Conservation (phyloP, 2,113 vertebrate genomes). For the Alectura lathami region DNA sequence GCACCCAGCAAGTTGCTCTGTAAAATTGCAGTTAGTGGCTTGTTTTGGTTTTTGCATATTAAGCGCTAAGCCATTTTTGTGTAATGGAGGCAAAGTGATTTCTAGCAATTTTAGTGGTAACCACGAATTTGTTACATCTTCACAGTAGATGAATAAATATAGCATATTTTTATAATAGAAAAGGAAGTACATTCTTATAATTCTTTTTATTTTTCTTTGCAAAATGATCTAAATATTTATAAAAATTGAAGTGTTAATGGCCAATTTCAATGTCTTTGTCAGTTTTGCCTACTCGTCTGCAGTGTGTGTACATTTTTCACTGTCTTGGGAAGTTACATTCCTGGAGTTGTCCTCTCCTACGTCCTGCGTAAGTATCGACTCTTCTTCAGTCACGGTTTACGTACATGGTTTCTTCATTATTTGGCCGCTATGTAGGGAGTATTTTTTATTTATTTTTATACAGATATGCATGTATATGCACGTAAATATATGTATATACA, state of each 20-base stretch:
- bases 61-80: not conserved
- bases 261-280: slow-evolving; percentile 59
- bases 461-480: fast-evolving
- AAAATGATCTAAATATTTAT: not conserved
- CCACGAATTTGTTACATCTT: not conserved
- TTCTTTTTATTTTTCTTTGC: not conserved
- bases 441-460: not conserved
- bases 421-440: not conserved
- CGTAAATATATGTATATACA: not conserved
- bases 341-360: slow-evolving; percentile 94
- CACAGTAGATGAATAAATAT: not conserved
- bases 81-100: not conserved
- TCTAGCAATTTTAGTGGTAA: not conserved
- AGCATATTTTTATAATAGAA: not conserved
- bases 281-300: slow-evolving; percentile 98
- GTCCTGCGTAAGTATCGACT: slow-evolving; percentile 84
- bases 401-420: not conserved
- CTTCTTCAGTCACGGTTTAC: not conserved
- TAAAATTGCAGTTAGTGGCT: not conserved
- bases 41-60: not conserved
- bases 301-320: slow-evolving; percentile 94
- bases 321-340: slow-evolving; percentile 94
- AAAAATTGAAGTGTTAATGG: not conserved
- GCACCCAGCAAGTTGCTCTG: not conserved
- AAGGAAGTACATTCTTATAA: not conserved